phyloP scores from a whole-genome alignment of 2,888 invertebrate species.

The Polydrusus cervinus region DNA sequence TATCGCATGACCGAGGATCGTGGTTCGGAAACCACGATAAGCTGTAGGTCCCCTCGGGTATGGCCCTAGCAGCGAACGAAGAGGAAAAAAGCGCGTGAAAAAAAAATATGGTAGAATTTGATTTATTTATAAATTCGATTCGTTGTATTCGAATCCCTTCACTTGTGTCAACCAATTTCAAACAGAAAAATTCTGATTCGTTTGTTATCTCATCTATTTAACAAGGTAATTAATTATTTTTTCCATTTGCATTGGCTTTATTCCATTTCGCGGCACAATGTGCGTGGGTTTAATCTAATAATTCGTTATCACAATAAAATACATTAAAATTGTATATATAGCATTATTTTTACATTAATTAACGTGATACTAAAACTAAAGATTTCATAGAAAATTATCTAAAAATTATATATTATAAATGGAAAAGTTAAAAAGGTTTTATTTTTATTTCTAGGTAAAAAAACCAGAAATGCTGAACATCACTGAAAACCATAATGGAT shows the following conservation, averaged over 20 bases:
- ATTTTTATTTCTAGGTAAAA: slow-evolving; percentile 6
- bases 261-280: background rate
- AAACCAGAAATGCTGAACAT: background rate
- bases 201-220: background rate
- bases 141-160: too few species aligned
- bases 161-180: too few species aligned
- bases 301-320: slow-evolving; percentile 28
- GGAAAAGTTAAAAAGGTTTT: background rate
- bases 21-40: too few species aligned
- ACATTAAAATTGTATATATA: too few species aligned
- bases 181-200: background rate
- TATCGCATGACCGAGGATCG: too few species aligned
- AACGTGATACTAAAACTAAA: background rate
- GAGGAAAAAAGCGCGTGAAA: too few species aligned
- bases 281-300: background rate
- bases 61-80: too few species aligned
- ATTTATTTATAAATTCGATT: too few species aligned
- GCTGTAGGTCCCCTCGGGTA: too few species aligned
- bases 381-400: slow-evolving; percentile 17
- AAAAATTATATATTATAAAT: too few species aligned
- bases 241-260: slow-evolving; percentile 9
- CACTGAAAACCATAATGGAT: background rate
- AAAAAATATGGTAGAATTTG: too few species aligned
- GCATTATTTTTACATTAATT: slow-evolving; percentile 26
- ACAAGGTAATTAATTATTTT: background rate